Percentiles rank a stretch among this genome's conserved stretches.
These are phyloP conservation scores for Acrocephalus scirpaceus DNA, from an alignment of 2,797 vertebrate species.

Conservation along the genomic window DNA sequence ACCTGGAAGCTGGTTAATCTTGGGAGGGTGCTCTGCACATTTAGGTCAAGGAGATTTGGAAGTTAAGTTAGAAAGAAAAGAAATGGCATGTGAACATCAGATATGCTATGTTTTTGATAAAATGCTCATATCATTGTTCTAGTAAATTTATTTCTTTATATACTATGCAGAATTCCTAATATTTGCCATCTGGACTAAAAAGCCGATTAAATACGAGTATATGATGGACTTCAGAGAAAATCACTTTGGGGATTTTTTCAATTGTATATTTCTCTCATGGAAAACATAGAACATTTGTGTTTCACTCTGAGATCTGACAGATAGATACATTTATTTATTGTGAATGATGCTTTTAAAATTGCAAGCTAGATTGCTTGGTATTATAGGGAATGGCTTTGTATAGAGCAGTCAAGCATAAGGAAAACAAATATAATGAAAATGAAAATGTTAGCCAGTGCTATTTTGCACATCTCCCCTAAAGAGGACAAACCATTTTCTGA, in stretches of 20 bases:
- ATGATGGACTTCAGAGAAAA: constrained; percentile 57
- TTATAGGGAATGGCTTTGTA: constrained; percentile 46
- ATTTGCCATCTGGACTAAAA: constrained; percentile 14
- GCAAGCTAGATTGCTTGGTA: constrained; percentile 61
- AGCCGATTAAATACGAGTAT: constrained; percentile 21
- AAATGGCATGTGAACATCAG: not conserved
- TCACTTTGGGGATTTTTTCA: constrained; percentile 49
- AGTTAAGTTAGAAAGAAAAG: not conserved
- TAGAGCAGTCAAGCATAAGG: constrained; percentile 53
- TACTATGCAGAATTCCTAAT: not conserved
- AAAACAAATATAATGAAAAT: constrained; percentile 63
- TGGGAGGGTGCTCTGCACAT: not conserved
- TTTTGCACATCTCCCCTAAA: not conserved
- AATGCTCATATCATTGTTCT: not conserved
- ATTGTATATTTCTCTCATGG: constrained; percentile 31
- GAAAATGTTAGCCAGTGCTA: constrained; percentile 13
- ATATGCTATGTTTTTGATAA: not conserved
- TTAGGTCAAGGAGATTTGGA: not conserved
- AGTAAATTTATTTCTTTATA: not conserved
- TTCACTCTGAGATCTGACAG: constrained; percentile 59
- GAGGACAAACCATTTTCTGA: not conserved
- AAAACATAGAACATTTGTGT: constrained; percentile 53
- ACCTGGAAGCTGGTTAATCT: not conserved
- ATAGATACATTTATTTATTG: constrained; percentile 59
- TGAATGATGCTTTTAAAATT: constrained; percentile 74